phyloP scores from a whole-genome alignment of 2,797 vertebrate species.

The Brachyrhaphis roseni region DNA sequence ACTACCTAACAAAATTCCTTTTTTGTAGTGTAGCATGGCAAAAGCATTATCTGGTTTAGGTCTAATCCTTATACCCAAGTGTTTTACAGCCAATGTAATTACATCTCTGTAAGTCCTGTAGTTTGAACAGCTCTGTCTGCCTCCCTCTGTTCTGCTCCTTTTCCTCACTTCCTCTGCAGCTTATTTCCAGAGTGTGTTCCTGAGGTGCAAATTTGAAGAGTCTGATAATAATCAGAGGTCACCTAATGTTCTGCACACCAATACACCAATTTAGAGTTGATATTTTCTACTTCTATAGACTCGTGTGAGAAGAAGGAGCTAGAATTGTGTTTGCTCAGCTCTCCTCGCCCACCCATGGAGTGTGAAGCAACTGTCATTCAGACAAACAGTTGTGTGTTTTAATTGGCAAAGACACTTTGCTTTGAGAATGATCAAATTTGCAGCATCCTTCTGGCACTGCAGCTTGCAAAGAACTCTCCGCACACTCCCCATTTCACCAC shows the following conservation, averaged over 20 bases:
- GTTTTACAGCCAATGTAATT: conserved; percentile 77
- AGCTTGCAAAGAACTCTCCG: neutral
- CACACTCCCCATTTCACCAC: conserved; percentile 7
- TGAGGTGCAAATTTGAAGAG: conserved; percentile 24
- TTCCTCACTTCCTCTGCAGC: conserved; percentile 24
- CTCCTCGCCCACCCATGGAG: conserved; percentile 8
- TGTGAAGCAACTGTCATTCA: conserved; percentile 32
- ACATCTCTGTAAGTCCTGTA: conserved; percentile 65
- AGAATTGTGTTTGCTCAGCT: conserved; percentile 9
- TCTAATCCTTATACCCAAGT: conserved; percentile 76
- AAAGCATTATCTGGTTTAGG: conserved; percentile 70
- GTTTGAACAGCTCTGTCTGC: conserved; percentile 50
- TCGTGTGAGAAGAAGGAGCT: conserved; percentile 7
- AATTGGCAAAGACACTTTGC: conserved; percentile 28
- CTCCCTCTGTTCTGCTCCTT: conserved; percentile 36
- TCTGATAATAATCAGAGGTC: conserved; percentile 46
- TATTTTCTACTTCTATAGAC: conserved; percentile 12
- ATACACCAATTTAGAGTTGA: conserved; percentile 16
- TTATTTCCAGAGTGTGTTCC: conserved; percentile 30
- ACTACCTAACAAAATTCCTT: neutral
- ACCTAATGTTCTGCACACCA: conserved; percentile 22
- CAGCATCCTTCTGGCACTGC: conserved; percentile 14
- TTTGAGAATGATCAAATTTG: conserved; percentile 30
- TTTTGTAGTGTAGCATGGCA: conserved; percentile 39
- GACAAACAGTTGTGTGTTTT: conserved; percentile 37